These are phyloP conservation scores for Pachypsylla venusta DNA, from an alignment of 1,140 invertebrate species.

Conservation along the genomic window DNA sequence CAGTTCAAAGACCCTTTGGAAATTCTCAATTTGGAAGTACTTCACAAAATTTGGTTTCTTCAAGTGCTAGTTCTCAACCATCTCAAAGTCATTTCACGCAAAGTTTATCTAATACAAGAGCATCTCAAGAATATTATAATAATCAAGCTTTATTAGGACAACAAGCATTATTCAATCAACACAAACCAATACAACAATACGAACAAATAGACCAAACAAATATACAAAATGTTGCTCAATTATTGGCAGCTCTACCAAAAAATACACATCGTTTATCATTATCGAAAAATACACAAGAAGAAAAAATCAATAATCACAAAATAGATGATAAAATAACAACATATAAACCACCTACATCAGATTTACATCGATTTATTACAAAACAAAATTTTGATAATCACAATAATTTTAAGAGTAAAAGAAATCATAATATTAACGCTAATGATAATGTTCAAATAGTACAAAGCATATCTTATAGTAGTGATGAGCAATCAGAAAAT, in stretches of 20 bases:
- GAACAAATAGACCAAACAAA: neutral
- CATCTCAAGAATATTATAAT: too few species aligned
- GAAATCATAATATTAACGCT: neutral
- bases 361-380: neutral
- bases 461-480: neutral
- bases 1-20: too few species aligned
- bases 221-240: neutral
- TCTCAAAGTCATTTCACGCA: neutral
- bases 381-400: neutral
- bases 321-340: conserved; percentile 1
- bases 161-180: neutral
- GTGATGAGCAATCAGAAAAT: neutral
- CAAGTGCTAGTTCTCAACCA: neutral
- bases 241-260: neutral
- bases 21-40: too few species aligned
- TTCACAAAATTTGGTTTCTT: neutral
- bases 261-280: neutral
- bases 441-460: neutral
- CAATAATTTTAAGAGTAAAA: conserved; percentile 2
- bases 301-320: neutral
- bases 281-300: neutral
- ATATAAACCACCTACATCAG: neutral
- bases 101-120: neutral
- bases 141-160: neutral
- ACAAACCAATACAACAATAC: neutral